These are phyloP conservation scores for fruit fly (Drosophila melanogaster) DNA, from an alignment of 1,140 invertebrate genomes.

Conservation along the genomic window Release_6_plus_ISO1_MT NC_004354.4:8058501-8059000, in stretches of 20 bases:
- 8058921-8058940: constrained; percentile 51
- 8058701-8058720: constrained; percentile 65
- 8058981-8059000: constrained; percentile 1
- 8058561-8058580: constrained; percentile 66
- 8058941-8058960: constrained; percentile 72
- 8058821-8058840: constrained; percentile 82
- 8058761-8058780: constrained; percentile 5
- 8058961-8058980: constrained; percentile 7
- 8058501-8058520: constrained; percentile 8
- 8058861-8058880: constrained; percentile 18
- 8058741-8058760: constrained; percentile 9
- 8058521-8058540: constrained; percentile 42
- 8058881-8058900: constrained; percentile 11
- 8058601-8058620: constrained; percentile 59
- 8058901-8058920: constrained; percentile 18
- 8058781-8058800: constrained; percentile 56
- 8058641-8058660: constrained; percentile 19
- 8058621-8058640: not conserved
- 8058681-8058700: constrained; percentile 20
- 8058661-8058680: constrained; percentile 46
- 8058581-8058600: constrained; percentile 78
- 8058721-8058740: constrained; percentile 15
- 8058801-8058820: constrained; percentile 83
- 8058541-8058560: constrained; percentile 59
- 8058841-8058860: constrained; percentile 63